Conservation (phyloP, 2,113 vertebrate genomes). For the Lasiurus cinereus region DNA sequence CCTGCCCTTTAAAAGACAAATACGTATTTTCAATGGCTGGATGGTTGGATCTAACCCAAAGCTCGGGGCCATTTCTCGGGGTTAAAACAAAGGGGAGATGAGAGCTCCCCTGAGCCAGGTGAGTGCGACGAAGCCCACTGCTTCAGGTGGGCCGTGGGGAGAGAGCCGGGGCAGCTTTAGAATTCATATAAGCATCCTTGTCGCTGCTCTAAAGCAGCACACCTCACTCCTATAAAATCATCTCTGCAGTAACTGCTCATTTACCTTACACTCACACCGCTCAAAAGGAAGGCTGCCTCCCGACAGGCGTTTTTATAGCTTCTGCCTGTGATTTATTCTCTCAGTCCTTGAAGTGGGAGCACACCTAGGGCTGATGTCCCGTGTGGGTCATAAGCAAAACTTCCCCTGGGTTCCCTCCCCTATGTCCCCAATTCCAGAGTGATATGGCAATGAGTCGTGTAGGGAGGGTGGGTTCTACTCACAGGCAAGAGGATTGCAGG, state of each 20-base stretch:
- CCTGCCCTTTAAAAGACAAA: constrained; percentile 56
- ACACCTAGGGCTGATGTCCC: neutral
- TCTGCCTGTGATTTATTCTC: constrained; percentile 2
- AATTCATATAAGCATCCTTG: neutral
- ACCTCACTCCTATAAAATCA: neutral
- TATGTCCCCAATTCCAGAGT: neutral
- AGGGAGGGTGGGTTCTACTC: neutral
- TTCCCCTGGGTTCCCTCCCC: neutral
- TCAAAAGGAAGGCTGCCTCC: constrained; percentile 11
- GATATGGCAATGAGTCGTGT: neutral
- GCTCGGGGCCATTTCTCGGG: constrained; percentile 10
- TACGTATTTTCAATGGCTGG: neutral
- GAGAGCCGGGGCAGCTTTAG: rapidly evolving
- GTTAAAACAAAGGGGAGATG: neutral
- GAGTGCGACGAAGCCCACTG: neutral
- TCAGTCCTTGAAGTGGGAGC: neutral
- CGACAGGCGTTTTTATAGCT: constrained; percentile 23
- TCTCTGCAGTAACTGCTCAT: constrained; percentile 30
- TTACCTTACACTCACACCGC: neutral
- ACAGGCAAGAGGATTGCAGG: neutral
- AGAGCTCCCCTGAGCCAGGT: neutral
- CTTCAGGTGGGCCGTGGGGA: neutral
- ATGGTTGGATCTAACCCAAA: neutral
- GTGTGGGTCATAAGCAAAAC: neutral
- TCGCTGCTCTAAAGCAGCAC: neutral